Evolutionary conservation across 2,797 vertebrate genomes (phyloP), one percentile per base, ranked within the genome.

Genomic region (Brotogeris chrysoptera): DNA sequence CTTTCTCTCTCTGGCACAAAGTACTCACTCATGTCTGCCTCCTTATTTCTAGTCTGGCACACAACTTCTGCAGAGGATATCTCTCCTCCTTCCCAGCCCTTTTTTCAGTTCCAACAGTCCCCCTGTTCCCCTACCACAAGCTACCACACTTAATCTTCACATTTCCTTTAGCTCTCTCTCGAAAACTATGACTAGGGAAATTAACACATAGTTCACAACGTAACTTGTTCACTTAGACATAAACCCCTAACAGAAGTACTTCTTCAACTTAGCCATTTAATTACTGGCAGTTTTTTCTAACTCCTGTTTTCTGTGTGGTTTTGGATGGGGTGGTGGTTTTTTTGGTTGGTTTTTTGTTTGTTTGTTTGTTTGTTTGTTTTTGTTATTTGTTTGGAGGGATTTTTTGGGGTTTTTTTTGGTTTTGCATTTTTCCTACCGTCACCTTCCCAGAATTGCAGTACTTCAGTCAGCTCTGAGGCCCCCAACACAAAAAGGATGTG

Each of bases 161-260:
- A 70, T 52, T 72, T 88, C 32, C 73, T 94, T 53, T 24, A 80
- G 24, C 72, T 90, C 92, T 90, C 88, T 27, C 85, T 61, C 46
- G 20, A 66, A 71, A 90, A 18, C 27, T 23, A 1, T 25, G 80
- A 70, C 8, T 17, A 53, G 5, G 13, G 28, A 73, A 93, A 90
- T 84, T 68, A 93, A 78, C 7, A 10, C 71, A 83, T 36, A 88
- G 57, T 30, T 86, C 44, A 65, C 39, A 94, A 83, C 46, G 41
- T 61, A 94, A 93, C 13, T 39, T 69, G 9, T 34, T 79, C 65
- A 77, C 47, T 95, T 95, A 85, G 57, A 93, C 80, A 94, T 73
- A 96, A 93, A 89, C 18, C 19, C 95, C 65, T 90, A 95, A 78
- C 21, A 63, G 87, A 94, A 96, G 91, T 83, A 95, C 60, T 92